Evolutionary conservation across 1,140 invertebrate genomes (phyloP).

Genomic region (Macrosteles quadrilineatus): DNA sequence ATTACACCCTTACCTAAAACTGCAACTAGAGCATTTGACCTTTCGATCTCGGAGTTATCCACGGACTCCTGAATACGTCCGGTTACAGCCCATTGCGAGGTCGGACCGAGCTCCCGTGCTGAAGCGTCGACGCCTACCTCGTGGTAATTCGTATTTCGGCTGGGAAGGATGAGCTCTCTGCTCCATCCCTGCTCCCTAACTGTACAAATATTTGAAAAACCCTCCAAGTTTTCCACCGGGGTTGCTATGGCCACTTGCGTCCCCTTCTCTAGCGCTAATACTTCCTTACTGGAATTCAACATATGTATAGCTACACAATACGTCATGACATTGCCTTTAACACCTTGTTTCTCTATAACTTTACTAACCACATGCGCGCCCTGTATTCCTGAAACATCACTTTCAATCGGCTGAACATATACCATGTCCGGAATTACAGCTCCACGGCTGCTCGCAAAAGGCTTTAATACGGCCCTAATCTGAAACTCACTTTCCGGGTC

Average conservation of each 20-base stretch:
- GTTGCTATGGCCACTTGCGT: not conserved
- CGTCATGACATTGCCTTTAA: not conserved
- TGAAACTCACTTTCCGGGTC: not conserved
- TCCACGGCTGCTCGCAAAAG: not conserved
- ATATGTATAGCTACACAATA: not conserved
- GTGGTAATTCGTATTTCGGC: no score
- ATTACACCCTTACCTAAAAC: not conserved
- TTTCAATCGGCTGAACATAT: not conserved
- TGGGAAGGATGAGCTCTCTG: not conserved
- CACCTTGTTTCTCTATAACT: not conserved
- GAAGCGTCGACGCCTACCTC: not conserved
- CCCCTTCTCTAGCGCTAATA: no score
- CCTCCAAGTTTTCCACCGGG: not conserved
- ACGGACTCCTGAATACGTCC: not conserved
- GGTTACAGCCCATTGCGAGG: no score
- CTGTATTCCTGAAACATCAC: not conserved
- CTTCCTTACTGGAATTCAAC: no score
- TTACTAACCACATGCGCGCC: no score
- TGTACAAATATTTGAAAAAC: not conserved
- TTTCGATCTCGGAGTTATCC: not conserved
- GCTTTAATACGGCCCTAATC: not conserved
- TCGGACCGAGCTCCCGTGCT: no score
- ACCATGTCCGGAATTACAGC: not conserved
- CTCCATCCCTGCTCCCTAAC: not conserved
- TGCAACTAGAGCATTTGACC: not conserved